phyloP scores from a whole-genome alignment of 2,797 vertebrate species.

The Megaceryle alcyon region DNA sequence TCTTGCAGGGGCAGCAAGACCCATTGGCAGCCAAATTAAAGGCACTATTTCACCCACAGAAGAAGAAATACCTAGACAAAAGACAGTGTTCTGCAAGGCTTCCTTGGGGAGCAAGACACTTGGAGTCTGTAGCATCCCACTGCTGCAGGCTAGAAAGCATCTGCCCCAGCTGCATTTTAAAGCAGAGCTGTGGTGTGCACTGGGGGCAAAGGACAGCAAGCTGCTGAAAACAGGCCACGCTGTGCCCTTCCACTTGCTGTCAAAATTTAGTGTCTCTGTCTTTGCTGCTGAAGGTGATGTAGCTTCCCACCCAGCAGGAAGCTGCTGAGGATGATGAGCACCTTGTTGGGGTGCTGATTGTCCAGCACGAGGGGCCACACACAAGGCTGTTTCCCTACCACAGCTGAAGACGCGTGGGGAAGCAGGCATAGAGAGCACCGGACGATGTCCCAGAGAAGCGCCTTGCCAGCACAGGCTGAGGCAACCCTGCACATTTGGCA shows the following conservation, averaged over 20 bases:
- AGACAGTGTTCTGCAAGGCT: not conserved
- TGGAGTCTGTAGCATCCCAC: not conserved
- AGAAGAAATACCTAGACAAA: constrained; percentile 1
- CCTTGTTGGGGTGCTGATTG: not conserved
- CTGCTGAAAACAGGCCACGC: not conserved
- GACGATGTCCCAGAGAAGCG: accelerated
- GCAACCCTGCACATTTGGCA: not conserved
- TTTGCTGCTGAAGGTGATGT: not conserved
- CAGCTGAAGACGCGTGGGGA: accelerated
- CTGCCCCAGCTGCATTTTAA: not conserved
- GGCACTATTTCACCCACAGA: not conserved
- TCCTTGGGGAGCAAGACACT: not conserved
- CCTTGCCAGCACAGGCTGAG: not conserved
- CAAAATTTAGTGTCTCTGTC: not conserved
- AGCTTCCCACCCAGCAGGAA: not conserved
- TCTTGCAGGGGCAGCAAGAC: not conserved
- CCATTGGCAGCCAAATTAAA: not conserved
- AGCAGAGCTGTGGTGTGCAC: not conserved
- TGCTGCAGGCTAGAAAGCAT: not conserved
- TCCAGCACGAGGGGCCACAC: not conserved
- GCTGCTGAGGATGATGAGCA: not conserved
- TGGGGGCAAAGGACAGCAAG: not conserved
- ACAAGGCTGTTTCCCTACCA: not conserved
- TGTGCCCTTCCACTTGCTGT: not conserved
- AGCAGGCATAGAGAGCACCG: not conserved